A percentile compares a stretch with the other conserved stretches of the same genome.
These are phyloP conservation scores for Cabera pusaria DNA, from an alignment of 2,888 invertebrate genomes.

Conservation along the genomic window DNA sequence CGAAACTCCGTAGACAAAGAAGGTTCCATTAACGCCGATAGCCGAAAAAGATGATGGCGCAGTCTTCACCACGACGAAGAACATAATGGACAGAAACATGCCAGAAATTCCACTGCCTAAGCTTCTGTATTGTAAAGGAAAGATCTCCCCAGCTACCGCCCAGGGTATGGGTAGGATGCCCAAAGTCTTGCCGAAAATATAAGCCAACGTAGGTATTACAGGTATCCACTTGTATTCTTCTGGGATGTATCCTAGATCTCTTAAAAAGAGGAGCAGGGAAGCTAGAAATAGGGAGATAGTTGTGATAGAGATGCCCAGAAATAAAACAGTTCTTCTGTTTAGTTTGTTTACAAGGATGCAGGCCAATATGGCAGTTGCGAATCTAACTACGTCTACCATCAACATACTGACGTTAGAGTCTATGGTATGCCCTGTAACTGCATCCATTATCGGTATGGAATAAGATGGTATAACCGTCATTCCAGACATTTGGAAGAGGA, in stretches of 20 bases:
- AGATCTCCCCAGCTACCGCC: slow-evolving; percentile 88
- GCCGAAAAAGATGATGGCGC: slow-evolving; percentile 80
- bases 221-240: slow-evolving; percentile 68
- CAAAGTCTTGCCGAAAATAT: slow-evolving; percentile 82
- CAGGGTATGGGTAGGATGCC: slow-evolving; percentile 87
- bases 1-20: slow-evolving; percentile 82
- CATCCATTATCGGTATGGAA: slow-evolving; percentile 85
- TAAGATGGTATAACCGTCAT: slow-evolving; percentile 88
- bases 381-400: slow-evolving; percentile 85
- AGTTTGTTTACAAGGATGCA: slow-evolving; percentile 84
- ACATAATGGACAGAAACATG: slow-evolving; percentile 84
- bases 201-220: slow-evolving; percentile 75
- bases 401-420: slow-evolving; percentile 86
- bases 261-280: slow-evolving; percentile 65
- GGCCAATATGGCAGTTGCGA: slow-evolving; percentile 83
- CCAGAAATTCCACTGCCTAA: slow-evolving; percentile 86
- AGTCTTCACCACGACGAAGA: slow-evolving; percentile 86
- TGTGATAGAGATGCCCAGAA: slow-evolving; percentile 84
- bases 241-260: slow-evolving; percentile 58
- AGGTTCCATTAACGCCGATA: slow-evolving; percentile 84
- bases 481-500: slow-evolving; percentile 87
- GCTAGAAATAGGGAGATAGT: slow-evolving; percentile 79
- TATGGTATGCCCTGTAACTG: slow-evolving; percentile 81
- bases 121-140: slow-evolving; percentile 84
- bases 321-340: slow-evolving; percentile 84